These are phyloP conservation scores for Nasonia giraulti DNA, from an alignment of 1,140 invertebrate species.

Conservation along the genomic window DNA sequence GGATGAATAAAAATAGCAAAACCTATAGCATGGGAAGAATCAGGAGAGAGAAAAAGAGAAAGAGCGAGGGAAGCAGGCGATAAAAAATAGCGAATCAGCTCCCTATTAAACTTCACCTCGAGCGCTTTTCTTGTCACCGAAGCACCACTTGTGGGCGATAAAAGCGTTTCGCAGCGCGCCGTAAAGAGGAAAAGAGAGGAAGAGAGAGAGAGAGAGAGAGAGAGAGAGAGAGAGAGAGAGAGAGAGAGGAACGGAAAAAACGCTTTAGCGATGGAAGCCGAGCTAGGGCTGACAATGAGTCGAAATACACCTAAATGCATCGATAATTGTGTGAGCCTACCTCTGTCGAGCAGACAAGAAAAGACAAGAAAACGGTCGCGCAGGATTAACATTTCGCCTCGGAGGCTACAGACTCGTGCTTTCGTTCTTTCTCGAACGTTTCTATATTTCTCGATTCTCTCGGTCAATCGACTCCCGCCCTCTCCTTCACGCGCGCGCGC, in stretches of 20 bases:
- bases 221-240: not conserved
- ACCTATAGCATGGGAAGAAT: not conserved
- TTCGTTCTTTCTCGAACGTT: not conserved
- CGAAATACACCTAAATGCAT: constrained; percentile 30
- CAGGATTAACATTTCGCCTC: not conserved
- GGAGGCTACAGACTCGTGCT: not conserved
- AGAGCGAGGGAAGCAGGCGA: not conserved
- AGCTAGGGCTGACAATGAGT: not conserved
- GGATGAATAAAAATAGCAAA: not conserved
- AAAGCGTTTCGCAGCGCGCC: constrained; percentile 53
- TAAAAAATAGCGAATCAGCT: constrained; percentile 26
- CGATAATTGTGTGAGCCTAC: constrained; percentile 1
- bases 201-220: not conserved
- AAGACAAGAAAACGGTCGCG: not conserved
- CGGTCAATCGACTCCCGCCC: not conserved
- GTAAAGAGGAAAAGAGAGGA: not conserved
- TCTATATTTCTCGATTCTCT: not conserved
- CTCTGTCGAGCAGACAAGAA: not conserved
- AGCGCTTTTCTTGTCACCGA: constrained; percentile 29
- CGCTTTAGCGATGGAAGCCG: not conserved
- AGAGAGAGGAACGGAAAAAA: not conserved
- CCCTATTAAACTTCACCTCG: constrained; percentile 27
- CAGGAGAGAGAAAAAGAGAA: not conserved
- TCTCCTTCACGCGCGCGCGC: not conserved
- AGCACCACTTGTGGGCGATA: constrained; percentile 46